Conservation (phyloP, 2,888 invertebrate genomes). For the Agrilus mali region DNA sequence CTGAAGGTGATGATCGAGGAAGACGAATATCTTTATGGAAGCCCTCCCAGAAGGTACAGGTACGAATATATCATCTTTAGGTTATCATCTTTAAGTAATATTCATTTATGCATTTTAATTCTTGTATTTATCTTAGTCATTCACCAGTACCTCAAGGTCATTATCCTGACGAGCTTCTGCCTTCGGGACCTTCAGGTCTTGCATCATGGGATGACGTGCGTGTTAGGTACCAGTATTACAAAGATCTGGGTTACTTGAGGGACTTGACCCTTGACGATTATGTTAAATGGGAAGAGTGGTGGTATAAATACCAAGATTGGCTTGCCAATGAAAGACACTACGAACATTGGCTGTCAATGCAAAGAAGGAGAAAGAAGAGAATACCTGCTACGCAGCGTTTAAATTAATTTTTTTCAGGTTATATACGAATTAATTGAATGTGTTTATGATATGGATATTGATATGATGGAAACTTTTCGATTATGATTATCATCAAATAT, state of each 20-base stretch:
- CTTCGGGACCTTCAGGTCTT: slow-evolving; percentile 58
- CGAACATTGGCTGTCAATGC: slow-evolving; percentile 52
- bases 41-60: slow-evolving; percentile 42
- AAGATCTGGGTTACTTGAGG: slow-evolving; percentile 72
- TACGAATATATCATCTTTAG: slow-evolving; percentile 11
- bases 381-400: slow-evolving; percentile 31
- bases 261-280: slow-evolving; percentile 71
- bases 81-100: neutral
- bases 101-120: slow-evolving; percentile 2
- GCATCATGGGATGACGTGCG: slow-evolving; percentile 83
- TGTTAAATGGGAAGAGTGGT: slow-evolving; percentile 91
- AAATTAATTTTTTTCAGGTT: slow-evolving; percentile 19
- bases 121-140: slow-evolving; percentile 26
- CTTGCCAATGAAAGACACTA: slow-evolving; percentile 68
- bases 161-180: slow-evolving; percentile 64
- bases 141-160: slow-evolving; percentile 62
- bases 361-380: slow-evolving; percentile 28
- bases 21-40: slow-evolving; percentile 38
- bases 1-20: slow-evolving; percentile 68
- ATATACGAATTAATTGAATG: neutral
- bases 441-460: neutral
- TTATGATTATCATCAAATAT: too few species aligned
- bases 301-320: slow-evolving; percentile 90
- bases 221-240: slow-evolving; percentile 80
- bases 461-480: too few species aligned